A percentile compares a stretch with the other conserved stretches of the same genome.
These are phyloP conservation scores for Mechanitis messenoides DNA, from an alignment of 2,888 invertebrate species.

Conservation along the genomic window DNA sequence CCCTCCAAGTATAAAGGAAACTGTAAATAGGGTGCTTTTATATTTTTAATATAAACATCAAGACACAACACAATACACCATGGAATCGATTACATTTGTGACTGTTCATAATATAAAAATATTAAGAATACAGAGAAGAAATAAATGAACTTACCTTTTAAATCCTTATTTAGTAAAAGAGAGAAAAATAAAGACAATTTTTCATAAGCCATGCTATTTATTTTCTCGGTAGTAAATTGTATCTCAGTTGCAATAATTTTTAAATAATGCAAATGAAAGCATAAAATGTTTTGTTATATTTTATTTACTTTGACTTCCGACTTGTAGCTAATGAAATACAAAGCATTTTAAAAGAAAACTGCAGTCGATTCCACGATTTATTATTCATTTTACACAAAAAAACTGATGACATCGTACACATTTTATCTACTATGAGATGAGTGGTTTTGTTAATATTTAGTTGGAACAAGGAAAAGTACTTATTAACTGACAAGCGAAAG, in stretches of 20 bases:
- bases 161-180: slow-evolving; percentile 28
- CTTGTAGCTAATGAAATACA: neutral
- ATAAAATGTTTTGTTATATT: neutral
- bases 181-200: slow-evolving; percentile 22
- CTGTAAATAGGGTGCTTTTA: slow-evolving; percentile 19
- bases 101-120: slow-evolving; percentile 28
- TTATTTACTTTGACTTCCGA: neutral
- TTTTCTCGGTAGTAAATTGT: slow-evolving; percentile 28
- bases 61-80: slow-evolving; percentile 49
- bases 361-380: slow-evolving; percentile 70
- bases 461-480: slow-evolving; percentile 22
- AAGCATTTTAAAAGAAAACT: slow-evolving; percentile 33
- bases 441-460: slow-evolving; percentile 25
- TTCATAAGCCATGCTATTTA: slow-evolving; percentile 47
- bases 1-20: slow-evolving; percentile 70
- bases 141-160: slow-evolving; percentile 60
- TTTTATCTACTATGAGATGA: slow-evolving; percentile 24
- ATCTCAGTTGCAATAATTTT: slow-evolving; percentile 5
- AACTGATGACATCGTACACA: slow-evolving; percentile 18
- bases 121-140: slow-evolving; percentile 29
- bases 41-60: slow-evolving; percentile 34
- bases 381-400: slow-evolving; percentile 29
- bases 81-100: slow-evolving; percentile 69
- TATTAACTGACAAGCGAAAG: slow-evolving; percentile 23
- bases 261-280: slow-evolving; percentile 7